phyloP scores from a whole-genome alignment of 2,888 invertebrate genomes.

The Anticlea derivata region DNA sequence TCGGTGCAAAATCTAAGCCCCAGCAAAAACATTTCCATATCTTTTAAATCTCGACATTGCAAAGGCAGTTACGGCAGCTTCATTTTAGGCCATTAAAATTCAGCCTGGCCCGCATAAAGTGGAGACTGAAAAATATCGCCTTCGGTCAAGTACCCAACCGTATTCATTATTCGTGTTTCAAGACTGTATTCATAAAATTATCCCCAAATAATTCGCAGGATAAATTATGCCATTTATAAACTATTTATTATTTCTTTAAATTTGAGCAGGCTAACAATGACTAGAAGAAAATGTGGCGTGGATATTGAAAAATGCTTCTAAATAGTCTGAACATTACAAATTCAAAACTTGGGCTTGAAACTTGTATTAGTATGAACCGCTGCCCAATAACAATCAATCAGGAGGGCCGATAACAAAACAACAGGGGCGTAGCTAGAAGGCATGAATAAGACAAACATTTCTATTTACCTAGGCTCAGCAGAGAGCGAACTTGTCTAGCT shows the following conservation, averaged over 20 bases:
- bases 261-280: too few relatives aligned
- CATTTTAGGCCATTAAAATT: slow-evolving; percentile 50
- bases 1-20: slow-evolving; percentile 1
- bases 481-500: too few relatives aligned
- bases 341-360: slow-evolving; percentile 34
- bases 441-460: too few relatives aligned
- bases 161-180: slow-evolving; percentile 26
- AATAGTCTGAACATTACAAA: slow-evolving; percentile 30
- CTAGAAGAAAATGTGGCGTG: too few relatives aligned
- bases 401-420: slow-evolving; percentile 42
- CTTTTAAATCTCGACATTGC: slow-evolving; percentile 23
- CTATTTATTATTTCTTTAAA: too few relatives aligned
- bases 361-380: slow-evolving; percentile 28
- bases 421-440: slow-evolving; percentile 13
- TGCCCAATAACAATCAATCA: slow-evolving; percentile 71
- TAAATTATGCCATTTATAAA: too few relatives aligned
- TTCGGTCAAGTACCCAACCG: slow-evolving; percentile 41
- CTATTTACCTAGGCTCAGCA: too few relatives aligned
- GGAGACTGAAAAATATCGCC: slow-evolving; percentile 46
- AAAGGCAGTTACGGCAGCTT: slow-evolving; percentile 33
- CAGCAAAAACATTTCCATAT: slow-evolving; percentile 18
- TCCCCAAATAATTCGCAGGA: background rate
- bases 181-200: slow-evolving; percentile 17
- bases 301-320: slow-evolving; percentile 21
- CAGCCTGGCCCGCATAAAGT: slow-evolving; percentile 42